phyloP scores from a whole-genome alignment of 2,888 invertebrate genomes.

The Euplagia quadripunctaria region DNA sequence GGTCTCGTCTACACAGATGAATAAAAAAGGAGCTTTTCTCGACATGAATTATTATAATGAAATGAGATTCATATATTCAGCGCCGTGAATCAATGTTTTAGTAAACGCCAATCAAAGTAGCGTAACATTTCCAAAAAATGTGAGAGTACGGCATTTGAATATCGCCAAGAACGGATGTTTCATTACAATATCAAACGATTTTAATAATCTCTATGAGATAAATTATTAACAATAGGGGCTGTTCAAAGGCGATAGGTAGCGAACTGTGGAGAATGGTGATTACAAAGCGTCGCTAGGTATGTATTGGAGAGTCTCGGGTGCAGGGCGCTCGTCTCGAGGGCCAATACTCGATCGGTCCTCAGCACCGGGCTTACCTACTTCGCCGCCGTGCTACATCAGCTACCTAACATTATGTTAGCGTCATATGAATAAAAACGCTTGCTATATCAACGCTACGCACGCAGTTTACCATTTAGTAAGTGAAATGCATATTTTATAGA shows the following conservation, averaged over 20 bases:
- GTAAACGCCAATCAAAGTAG: constrained; percentile 43
- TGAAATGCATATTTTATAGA: background rate
- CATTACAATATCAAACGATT: constrained; percentile 62
- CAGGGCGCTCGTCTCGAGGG: constrained; percentile 78
- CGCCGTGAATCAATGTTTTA: constrained; percentile 41
- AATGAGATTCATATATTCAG: constrained; percentile 53
- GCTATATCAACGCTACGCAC: background rate
- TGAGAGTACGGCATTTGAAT: constrained; percentile 19
- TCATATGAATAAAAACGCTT: constrained; percentile 23
- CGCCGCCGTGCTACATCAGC: constrained; percentile 52
- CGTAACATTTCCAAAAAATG: constrained; percentile 28
- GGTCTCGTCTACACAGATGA: constrained; percentile 18
- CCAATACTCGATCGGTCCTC: constrained; percentile 76
- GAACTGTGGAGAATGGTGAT: constrained; percentile 55
- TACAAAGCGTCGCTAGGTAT: constrained; percentile 58
- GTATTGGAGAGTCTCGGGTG: constrained; percentile 69
- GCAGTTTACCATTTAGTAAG: background rate
- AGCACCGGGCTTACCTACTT: constrained; percentile 57
- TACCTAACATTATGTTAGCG: constrained; percentile 49
- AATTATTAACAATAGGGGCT: constrained; percentile 60
- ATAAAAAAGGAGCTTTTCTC: constrained; percentile 34
- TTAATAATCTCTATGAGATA: constrained; percentile 53
- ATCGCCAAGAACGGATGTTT: constrained; percentile 26
- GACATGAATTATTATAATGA: constrained; percentile 38
- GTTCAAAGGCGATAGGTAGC: constrained; percentile 58